Percentiles rank a stretch among this genome's conserved stretches.
phyloP scores from a whole-genome alignment of 2,113 vertebrate genomes.

The Dasyurus viverrinus region DNA sequence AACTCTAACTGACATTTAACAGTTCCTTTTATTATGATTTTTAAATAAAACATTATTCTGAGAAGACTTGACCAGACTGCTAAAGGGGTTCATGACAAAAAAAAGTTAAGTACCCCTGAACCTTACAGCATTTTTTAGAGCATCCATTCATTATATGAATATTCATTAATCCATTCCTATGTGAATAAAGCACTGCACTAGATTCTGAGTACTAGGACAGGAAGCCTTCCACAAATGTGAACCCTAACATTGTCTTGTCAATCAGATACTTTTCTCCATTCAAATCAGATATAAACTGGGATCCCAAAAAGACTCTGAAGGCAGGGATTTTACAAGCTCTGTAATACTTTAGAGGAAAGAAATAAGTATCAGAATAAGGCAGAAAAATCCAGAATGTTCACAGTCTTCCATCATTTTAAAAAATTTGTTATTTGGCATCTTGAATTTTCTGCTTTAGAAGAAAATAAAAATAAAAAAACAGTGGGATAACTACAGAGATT shows the following conservation, averaged over 20 bases:
- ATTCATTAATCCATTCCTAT: not conserved
- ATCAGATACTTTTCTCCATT: conserved; percentile 21
- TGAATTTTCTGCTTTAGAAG: conserved; percentile 7
- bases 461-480: conserved; percentile 1
- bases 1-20: not conserved
- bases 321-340: conserved; percentile 42
- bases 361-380: conserved; percentile 47
- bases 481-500: not conserved
- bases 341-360: conserved; percentile 35
- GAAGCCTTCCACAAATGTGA: not conserved
- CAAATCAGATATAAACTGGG: conserved; percentile 19
- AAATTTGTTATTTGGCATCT: conserved; percentile 41
- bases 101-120: not conserved
- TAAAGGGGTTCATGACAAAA: not conserved
- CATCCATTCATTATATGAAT: not conserved
- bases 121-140: not conserved
- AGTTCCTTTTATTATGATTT: not conserved
- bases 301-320: conserved; percentile 45
- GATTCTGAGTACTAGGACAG: not conserved
- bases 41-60: not conserved
- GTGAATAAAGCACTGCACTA: not conserved
- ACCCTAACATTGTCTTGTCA: not conserved
- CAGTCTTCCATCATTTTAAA: not conserved
- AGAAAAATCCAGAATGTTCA: not conserved
- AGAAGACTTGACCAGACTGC: not conserved